Conservation (phyloP, 2,113 vertebrate genomes). For the Podiceps cristatus region DNA sequence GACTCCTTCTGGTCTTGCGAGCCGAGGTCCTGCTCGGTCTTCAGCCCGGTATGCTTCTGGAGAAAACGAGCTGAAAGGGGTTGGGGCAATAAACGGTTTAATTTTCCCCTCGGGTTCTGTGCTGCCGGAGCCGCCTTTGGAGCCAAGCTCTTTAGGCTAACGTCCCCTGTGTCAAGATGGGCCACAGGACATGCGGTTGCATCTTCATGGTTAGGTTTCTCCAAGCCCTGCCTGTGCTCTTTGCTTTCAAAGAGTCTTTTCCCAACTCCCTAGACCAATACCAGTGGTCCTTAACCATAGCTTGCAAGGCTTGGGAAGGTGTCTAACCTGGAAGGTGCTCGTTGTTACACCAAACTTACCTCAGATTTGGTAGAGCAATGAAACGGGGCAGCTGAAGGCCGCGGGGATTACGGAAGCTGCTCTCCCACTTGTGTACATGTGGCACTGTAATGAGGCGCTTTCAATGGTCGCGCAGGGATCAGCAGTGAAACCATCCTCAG, state of each 20-base stretch:
- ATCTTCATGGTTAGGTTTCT: not conserved
- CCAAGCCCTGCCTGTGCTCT: not conserved
- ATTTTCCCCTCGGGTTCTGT: not conserved
- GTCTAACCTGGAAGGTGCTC: not conserved
- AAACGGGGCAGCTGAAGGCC: fast-evolving
- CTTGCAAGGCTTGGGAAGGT: fast-evolving
- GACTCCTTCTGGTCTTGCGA: not conserved
- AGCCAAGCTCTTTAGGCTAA: not conserved
- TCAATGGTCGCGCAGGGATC: slow-evolving; percentile 78
- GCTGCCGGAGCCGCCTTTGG: not conserved
- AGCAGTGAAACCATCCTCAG: slow-evolving; percentile 94
- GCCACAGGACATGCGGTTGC: fast-evolving
- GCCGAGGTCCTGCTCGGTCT: not conserved
- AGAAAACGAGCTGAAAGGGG: not conserved
- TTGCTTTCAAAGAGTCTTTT: not conserved
- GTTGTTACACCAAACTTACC: fast-evolving
- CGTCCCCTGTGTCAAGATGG: not conserved
- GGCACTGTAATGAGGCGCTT: fast-evolving
- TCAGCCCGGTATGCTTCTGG: not conserved
- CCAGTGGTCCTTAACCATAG: fast-evolving
- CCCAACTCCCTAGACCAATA: fast-evolving
- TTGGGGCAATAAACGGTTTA: not conserved
- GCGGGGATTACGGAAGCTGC: fast-evolving
- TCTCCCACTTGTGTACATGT: fast-evolving
- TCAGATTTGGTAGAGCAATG: fast-evolving